phyloP scores from a whole-genome alignment of 2,888 invertebrate species.

The Stenodera caucasica region DNA sequence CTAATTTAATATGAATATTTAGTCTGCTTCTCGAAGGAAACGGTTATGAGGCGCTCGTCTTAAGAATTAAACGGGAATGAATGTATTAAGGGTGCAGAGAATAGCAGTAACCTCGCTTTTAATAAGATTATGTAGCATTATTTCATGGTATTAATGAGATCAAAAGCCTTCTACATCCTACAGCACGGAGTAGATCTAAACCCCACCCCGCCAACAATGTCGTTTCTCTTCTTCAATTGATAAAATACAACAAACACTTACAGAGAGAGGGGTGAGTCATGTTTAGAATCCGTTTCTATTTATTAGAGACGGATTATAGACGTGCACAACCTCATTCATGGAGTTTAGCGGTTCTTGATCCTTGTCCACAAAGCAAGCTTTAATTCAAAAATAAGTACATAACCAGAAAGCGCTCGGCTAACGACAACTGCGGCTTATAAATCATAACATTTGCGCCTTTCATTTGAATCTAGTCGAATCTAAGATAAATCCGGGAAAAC shows the following conservation, averaged over 20 bases:
- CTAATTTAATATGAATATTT: conserved; percentile 16
- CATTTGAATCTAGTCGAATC: conserved; percentile 46
- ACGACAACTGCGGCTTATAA: conserved; percentile 46
- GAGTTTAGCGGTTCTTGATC: conserved; percentile 41
- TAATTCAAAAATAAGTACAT: conserved; percentile 37
- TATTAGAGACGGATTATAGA: conserved; percentile 38
- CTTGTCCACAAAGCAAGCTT: conserved; percentile 41
- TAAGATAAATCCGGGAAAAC: conserved; percentile 44
- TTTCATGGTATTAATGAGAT: conserved; percentile 76
- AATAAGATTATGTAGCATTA: conserved; percentile 77
- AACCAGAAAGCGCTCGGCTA: conserved; percentile 34
- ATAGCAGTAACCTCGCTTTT: conserved; percentile 70
- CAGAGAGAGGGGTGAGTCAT: conserved; percentile 31
- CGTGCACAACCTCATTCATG: conserved; percentile 38
- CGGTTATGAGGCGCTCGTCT: conserved; percentile 43
- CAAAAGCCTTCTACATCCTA: conserved; percentile 70
- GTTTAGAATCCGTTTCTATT: conserved; percentile 29
- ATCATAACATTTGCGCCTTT: conserved; percentile 46
- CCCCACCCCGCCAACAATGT: conserved; percentile 42
- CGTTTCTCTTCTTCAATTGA: conserved; percentile 40
- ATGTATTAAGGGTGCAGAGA: conserved; percentile 57
- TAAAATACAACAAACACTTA: conserved; percentile 38
- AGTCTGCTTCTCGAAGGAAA: conserved; percentile 24
- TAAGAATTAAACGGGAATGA: conserved; percentile 56
- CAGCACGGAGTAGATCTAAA: conserved; percentile 52